Evolutionary conservation across 2,797 vertebrate genomes (phyloP).

Genomic region (Xenentodon cancila): DNA sequence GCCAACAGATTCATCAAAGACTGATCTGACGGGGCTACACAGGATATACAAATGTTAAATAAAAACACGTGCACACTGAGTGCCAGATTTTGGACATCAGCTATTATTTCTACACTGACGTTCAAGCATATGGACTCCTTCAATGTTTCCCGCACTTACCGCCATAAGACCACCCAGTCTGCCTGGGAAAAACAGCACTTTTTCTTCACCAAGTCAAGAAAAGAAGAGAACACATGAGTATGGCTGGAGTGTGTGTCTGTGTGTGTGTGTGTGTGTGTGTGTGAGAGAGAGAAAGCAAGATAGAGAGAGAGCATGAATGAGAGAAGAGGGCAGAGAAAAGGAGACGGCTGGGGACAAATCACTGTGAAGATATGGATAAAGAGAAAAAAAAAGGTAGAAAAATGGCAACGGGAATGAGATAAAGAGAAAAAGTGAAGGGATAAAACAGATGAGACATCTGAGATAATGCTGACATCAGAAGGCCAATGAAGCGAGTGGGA

Average conservation of each 20-base stretch:
- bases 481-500: slow-evolving; percentile 14
- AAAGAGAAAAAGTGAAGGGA: slow-evolving; percentile 1
- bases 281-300: not conserved
- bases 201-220: slow-evolving; percentile 33
- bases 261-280: slow-evolving; percentile 1
- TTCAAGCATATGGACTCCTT: slow-evolving; percentile 46
- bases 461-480: slow-evolving; percentile 30
- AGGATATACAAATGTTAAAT: slow-evolving; percentile 46
- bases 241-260: slow-evolving; percentile 18
- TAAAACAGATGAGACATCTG: slow-evolving; percentile 25
- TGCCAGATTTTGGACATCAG: slow-evolving; percentile 26
- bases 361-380: slow-evolving; percentile 19
- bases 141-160: slow-evolving; percentile 16
- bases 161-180: slow-evolving; percentile 65
- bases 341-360: slow-evolving; percentile 11
- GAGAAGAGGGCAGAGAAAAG: slow-evolving; percentile 8
- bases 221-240: slow-evolving; percentile 40
- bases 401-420: slow-evolving; percentile 14
- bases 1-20: slow-evolving; percentile 49
- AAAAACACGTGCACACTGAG: slow-evolving; percentile 51
- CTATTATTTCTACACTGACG: slow-evolving; percentile 39
- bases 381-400: slow-evolving; percentile 5
- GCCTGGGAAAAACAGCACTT: slow-evolving; percentile 60
- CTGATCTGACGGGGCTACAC: slow-evolving; percentile 19
- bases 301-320: not conserved